These are phyloP conservation scores for Erebia ligea DNA, from an alignment of 2,888 invertebrate species.

Conservation along the genomic window DNA sequence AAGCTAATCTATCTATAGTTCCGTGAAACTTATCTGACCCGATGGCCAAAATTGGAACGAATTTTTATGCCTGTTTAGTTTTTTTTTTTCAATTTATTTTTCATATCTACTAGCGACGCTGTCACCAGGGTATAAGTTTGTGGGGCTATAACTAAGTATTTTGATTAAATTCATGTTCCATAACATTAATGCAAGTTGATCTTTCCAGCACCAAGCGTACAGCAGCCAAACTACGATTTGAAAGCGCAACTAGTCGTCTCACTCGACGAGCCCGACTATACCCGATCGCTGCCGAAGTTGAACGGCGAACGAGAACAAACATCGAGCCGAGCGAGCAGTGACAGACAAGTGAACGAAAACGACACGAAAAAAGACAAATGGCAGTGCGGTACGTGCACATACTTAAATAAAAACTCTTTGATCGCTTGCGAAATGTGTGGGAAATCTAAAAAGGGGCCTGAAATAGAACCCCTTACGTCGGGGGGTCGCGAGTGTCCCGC, in stretches of 20 bases:
- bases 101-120: too few species aligned
- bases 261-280: constrained; percentile 68
- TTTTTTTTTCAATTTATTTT: too few species aligned
- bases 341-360: constrained; percentile 40
- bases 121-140: too few species aligned
- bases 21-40: too few species aligned
- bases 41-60: too few species aligned
- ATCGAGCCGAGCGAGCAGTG: constrained; percentile 44
- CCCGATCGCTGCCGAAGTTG: constrained; percentile 53
- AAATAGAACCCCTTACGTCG: constrained; percentile 86
- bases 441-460: constrained; percentile 84
- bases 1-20: too few species aligned
- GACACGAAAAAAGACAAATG: constrained; percentile 71
- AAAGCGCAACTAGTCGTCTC: constrained; percentile 75
- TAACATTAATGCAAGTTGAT: background rate
- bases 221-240: constrained; percentile 61
- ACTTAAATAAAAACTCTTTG: constrained; percentile 78
- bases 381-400: constrained; percentile 90
- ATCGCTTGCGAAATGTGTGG: constrained; percentile 90
- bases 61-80: too few species aligned
- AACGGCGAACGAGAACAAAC: constrained; percentile 50
- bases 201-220: constrained; percentile 48
- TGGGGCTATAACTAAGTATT: too few species aligned
- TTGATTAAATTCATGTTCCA: background rate
- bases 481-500: constrained; percentile 89